Base-by-base conservation (phyloP, 2,888 invertebrate species). In the Pristionchus fissidentatus region DNA sequence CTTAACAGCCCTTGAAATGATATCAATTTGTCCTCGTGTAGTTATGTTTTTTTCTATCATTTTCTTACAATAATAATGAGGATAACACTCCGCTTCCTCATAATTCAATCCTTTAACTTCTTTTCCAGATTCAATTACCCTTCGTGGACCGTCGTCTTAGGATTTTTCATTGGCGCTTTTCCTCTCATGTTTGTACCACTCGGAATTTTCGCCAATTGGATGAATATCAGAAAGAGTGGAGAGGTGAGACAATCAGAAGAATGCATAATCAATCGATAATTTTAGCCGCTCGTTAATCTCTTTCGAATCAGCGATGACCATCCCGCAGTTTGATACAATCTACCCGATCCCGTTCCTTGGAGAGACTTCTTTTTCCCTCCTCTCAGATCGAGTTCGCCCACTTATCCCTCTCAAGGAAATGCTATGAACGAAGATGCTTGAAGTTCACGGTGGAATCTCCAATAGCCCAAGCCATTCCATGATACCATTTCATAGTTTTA, bases 251-350 rank as follows among this genome's bases (percentile, higher is more conserved):
- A n/a, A n/a, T n/a, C 22, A 7, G 46, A 46, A 43, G 35, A 38
- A 38, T 22, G 0, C 19, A n/a, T n/a, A n/a, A n/a, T n/a, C n/a
- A n/a, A n/a, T n/a, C n/a, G n/a, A 32, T 15, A n/a, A 49, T 49
- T 49, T 0, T 41, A 77, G 75, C 75, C 75, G 19, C 22, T 77
- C 19, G 22, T 19, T 26, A 10, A 32, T 13, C 75, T 77, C 75
- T 77, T 77, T 49, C 46, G 32, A 1, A 52, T 77, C 19, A 22
- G 19, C 3, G 49, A 46, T 1, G 75, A 77, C 15, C 75, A 77
- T 35, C 75, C 75, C 32, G 22, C 75, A 13, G 35, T 77, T 22
- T 49, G 75, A 32, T 77, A 77, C 49, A 77, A 77, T 49, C 35
- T 77, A 19, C 75, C 75, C 49, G 49, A 26, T 49, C 75, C 75